A percentile compares a stretch with the other conserved stretches of the same genome.
Evolutionary conservation across 2,888 invertebrate genomes (phyloP).

Genomic region (Drosophila mettleri): DNA sequence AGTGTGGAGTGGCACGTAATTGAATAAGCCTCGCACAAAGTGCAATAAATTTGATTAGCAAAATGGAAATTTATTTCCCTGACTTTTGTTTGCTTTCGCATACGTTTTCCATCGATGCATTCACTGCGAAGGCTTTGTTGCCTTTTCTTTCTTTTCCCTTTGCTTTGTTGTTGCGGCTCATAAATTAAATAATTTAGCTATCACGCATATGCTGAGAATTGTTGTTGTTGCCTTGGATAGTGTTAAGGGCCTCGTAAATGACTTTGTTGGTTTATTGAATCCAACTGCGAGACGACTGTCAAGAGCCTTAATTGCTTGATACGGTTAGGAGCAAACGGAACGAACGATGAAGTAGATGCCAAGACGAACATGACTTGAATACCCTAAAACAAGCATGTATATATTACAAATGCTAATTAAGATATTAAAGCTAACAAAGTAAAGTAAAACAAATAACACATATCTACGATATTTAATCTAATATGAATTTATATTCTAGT

Average conservation of each 20-base stretch:
- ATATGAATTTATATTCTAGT: not conserved
- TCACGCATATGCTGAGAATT: conserved; percentile 28
- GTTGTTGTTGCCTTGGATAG: conserved; percentile 37
- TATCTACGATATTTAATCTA: too few relatives aligned
- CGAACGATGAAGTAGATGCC: not conserved
- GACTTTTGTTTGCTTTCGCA: conserved; percentile 49
- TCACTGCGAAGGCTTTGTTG: conserved; percentile 15
- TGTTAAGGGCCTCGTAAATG: conserved; percentile 71
- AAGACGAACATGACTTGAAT: not conserved
- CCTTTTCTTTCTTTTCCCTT: conserved; percentile 4
- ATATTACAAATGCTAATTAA: not conserved
- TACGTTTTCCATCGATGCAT: conserved; percentile 63
- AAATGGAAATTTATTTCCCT: conserved; percentile 80
- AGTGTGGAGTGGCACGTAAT: conserved; percentile 58
- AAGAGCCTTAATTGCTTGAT: conserved; percentile 48
- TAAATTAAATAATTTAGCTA: conserved; percentile 78
- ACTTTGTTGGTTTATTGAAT: conserved; percentile 70
- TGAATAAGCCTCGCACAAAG: conserved; percentile 78
- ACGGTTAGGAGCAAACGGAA: not conserved
- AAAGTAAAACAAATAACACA: too few relatives aligned
- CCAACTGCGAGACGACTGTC: conserved; percentile 50
- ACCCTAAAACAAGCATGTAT: not conserved
- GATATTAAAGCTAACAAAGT: not conserved
- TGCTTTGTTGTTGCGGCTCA: conserved; percentile 67
- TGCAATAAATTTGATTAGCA: conserved; percentile 81